phyloP scores from a whole-genome alignment of 92 coral and sea anemone genomes.

The Umimayanthus chanpuru region DNA sequence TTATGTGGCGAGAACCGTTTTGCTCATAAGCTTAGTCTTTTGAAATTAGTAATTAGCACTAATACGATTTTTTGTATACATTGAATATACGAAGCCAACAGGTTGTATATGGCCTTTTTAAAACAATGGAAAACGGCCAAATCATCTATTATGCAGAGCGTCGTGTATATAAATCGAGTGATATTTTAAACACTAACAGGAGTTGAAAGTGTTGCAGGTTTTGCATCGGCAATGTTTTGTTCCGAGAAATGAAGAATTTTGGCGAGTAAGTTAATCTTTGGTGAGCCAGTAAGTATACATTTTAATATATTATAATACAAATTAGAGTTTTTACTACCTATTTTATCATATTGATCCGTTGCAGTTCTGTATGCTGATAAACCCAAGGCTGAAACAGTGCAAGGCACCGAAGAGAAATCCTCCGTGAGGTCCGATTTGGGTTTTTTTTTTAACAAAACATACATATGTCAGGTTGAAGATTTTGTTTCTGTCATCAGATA shows the following conservation, averaged over 20 bases:
- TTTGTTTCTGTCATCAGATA: not conserved
- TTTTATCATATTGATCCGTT: too few relatives aligned
- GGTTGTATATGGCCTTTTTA: conserved; percentile 21
- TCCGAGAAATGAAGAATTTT: not conserved
- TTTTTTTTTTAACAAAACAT: too few relatives aligned
- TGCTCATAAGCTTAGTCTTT: too few relatives aligned
- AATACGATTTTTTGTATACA: not conserved
- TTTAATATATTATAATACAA: too few relatives aligned
- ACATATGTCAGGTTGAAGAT: not conserved
- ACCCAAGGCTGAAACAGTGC: not conserved
- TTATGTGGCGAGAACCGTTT: too few relatives aligned
- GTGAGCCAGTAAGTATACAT: not conserved
- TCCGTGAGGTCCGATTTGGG: not conserved
- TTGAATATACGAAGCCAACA: conserved; percentile 1
- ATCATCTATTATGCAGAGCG: conserved; percentile 33
- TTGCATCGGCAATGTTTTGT: not conserved
- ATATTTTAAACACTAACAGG: not conserved
- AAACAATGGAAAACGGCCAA: conserved; percentile 7
- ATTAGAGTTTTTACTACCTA: too few relatives aligned
- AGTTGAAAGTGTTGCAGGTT: not conserved
- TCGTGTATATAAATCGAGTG: conserved; percentile 7
- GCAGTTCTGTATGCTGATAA: not conserved
- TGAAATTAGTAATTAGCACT: not conserved
- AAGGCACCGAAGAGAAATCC: not conserved
- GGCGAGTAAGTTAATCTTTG: not conserved